Conservation (phyloP, 2,113 vertebrate genomes). For the human (Homo sapiens) region DNA sequence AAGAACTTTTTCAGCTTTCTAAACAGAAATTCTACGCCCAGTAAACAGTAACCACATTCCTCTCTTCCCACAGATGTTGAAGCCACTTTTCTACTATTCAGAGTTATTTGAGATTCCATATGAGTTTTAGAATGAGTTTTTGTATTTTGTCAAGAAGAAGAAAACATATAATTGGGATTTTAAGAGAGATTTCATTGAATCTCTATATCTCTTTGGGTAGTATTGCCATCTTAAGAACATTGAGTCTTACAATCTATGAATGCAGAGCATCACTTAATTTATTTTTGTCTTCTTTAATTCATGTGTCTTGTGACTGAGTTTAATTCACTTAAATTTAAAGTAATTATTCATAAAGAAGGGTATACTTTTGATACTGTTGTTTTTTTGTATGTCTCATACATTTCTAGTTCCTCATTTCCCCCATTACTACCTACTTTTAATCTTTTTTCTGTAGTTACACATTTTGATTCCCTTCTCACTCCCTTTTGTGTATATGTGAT, state of each 20-base stretch:
- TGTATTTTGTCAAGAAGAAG: not conserved
- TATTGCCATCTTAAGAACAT: not conserved
- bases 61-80: not conserved
- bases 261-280: not conserved
- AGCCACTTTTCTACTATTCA: not conserved
- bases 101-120: not conserved
- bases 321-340: not conserved
- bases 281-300: not conserved
- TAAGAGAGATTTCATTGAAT: not conserved
- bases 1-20: not conserved
- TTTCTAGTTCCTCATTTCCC: not conserved
- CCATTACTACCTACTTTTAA: not conserved
- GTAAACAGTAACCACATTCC: not conserved
- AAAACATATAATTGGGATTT: not conserved
- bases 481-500: not conserved
- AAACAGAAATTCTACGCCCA: not conserved
- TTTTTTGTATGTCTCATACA: not conserved
- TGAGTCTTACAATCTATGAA: not conserved
- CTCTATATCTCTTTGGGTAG: not conserved
- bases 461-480: not conserved
- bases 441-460: not conserved
- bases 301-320: not conserved
- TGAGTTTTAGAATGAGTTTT: not conserved
- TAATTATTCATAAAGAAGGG: not conserved
- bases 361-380: not conserved